A percentile compares a stretch with the other conserved stretches of the same genome.
phyloP scores from a whole-genome alignment of 2,113 vertebrate genomes.

The Neodon shergylaensis region DNA sequence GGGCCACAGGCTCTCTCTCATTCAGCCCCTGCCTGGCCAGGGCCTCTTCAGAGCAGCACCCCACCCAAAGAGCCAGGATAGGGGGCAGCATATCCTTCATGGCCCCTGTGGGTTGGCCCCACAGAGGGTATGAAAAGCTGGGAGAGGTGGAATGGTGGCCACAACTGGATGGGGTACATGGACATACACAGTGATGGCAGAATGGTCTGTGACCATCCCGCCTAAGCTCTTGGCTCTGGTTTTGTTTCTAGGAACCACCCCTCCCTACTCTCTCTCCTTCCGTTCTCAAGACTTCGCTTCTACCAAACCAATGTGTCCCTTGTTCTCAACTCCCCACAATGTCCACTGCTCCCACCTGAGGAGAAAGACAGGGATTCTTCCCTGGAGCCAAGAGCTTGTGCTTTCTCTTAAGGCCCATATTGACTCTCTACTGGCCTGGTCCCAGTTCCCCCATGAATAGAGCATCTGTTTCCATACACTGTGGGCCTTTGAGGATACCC shows the following conservation, averaged over 20 bases:
- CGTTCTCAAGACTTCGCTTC: not conserved
- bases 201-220: accelerated
- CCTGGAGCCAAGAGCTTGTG: not conserved
- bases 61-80: not conserved
- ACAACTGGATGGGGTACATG: not conserved
- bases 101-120: not conserved
- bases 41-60: not conserved
- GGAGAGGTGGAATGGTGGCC: not conserved
- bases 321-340: not conserved
- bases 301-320: not conserved
- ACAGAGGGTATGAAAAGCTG: not conserved
- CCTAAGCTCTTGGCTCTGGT: not conserved
- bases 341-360: conserved; percentile 17
- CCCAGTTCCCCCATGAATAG: conserved; percentile 68
- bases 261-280: not conserved
- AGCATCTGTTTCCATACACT: conserved; percentile 65
- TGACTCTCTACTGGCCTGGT: conserved; percentile 35
- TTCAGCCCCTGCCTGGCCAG: not conserved
- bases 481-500: conserved; percentile 1
- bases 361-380: conserved; percentile 34
- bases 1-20: not conserved
- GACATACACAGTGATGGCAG: not conserved
- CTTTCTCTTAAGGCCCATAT: conserved; percentile 33
- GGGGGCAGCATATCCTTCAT: not conserved
- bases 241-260: not conserved